Base-by-base conservation (phyloP, 2,888 invertebrate genomes). In the Fragum fragum region DNA sequence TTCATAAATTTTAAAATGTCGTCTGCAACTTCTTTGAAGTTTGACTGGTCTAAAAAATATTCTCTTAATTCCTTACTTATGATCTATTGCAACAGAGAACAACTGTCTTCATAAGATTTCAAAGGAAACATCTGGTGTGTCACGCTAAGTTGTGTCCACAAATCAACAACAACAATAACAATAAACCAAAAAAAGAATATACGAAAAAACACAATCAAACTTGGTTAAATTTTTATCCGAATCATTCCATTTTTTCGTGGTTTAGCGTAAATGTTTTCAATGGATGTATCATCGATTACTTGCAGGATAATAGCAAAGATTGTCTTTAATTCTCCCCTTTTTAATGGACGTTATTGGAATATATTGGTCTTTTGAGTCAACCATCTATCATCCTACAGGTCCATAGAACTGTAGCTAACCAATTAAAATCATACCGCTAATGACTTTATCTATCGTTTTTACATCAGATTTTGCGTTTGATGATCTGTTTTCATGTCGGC, bases 391-490 rank as follows among this genome's bases (percentile, higher is more conserved):
- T 9, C 14, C 5, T 42, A 42, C n/a, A 42, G 9, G 66, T 66
- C 66, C 66, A n/a, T 23, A 21, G 66, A 66, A 42, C 42, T 66
- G 42, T 66, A 66, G 36, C 28, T 66, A 42, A 66, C 66, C 66
- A 66, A 66, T 66, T 66, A 66, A 79, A 77, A 75, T 80, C 77
- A 71, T 57, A 78, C 77, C 75, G 28, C 61, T 76, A 75, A 81
- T 80, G 80, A 76, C 63, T 80, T 80, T 73, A 84, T 84, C 83
- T 80, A 78, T 78, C 83, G 78, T 47, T 78, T 78, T 55, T 57
- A 72, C 69, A 61, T 73, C 69, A 70, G 80, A 73, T 78, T 74
- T 55, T 63, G 61, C 80, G 59, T 84, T 84, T 80, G 83, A 84
- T 84, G 72, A 76, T 76, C 73, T 39, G 42, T 42, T 66, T 66